Evolutionary conservation across 2,888 invertebrate species (phyloP), one percentile per base, ranked within the genome.

Genomic region (Syrphus vitripennis): DNA sequence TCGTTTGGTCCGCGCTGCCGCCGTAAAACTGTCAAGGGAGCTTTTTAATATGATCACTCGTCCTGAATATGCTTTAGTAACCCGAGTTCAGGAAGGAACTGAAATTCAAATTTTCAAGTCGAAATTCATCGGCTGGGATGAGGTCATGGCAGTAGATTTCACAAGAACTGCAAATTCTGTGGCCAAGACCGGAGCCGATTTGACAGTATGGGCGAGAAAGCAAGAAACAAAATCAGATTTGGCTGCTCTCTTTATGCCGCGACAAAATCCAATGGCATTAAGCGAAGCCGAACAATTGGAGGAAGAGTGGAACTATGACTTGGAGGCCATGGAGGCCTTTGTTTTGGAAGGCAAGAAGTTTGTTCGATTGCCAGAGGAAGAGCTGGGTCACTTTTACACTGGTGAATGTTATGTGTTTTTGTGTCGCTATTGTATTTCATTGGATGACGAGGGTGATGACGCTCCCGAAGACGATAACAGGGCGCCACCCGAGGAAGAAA

Each of bases 111-210:
- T 99, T 88, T 99, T 99, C 93, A 99, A 99, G 93, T 97, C 97
- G 0, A 99, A 99, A 93, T 99, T 99, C 93, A 93, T 95, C 59
- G 98, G 98, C 9, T 99, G 99, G 99, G 99, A 99, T 91, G 99
- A 99, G 93, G 98, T 99, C 19, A 98, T 99, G 89, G 98, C 98
- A 0, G 99, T 99, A 7, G 99, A 99, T 93, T 99, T 98, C 92
- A 99, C 99, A 0, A 95, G 99, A 88, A 99, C 99, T 0, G 99
- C 99, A 0, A 98, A 98, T 91, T 99, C 99, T 0, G 99, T 99
- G 0, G 97, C 97, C 45, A 95, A 98, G 90, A 98, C 99, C 16
- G 99, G 99, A 14, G 98, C 98, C 0, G 98, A 99, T 93, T 94
- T 99, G 84, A 97, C 96, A 10, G 96, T 96, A 92, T 98, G 98